Evolutionary conservation across 53 echinoderm and acorn worm genomes (phyloP), one percentile per base, ranked within the genome.

Genomic region (Echinometra lucunter): DNA sequence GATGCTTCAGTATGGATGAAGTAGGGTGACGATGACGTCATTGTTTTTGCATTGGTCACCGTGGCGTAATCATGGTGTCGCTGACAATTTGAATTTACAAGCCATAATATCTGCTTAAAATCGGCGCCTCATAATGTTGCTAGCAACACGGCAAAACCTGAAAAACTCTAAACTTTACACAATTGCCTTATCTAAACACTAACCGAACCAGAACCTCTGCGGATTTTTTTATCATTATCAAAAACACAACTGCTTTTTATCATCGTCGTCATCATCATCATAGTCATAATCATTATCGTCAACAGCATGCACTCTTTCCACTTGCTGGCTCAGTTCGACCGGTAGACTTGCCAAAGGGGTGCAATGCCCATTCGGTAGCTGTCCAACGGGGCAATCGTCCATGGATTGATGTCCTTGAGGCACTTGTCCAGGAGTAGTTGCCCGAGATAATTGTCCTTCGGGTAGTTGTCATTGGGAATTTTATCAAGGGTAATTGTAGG

Each of bases 231-330:
- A n/a, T n/a, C n/a, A n/a, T n/a, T n/a, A n/a, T n/a, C n/a, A n/a
- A n/a, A n/a, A n/a, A n/a, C n/a, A n/a, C n/a, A n/a, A n/a, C n/a
- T n/a, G n/a, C n/a, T 63, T 7, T 63, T 91, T 35, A 30, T 66
- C 91, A 32, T 91, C 53, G 42, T 78, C 56, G 87, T 78, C 80
- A 93, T 93, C 81, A 93, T 93, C 80, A 93, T 80, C 80, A 93
- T 93, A 19, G 82, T 93, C 93, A 80, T 92, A 42, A 92, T 92
- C 66, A 25, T 92, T 13, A 80, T 80, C 93, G 44, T 93, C 93
- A 93, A 13, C 93, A 93, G 34, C 80, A 93, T 93, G n/a, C 93
- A 93, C 87, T 56, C 37, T 91, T 56, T 7, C 74, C 63, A 32
- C 4, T 8, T 63, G 37, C n/a, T 40, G 10, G 37, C 35, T 78